These are phyloP conservation scores for Benitochromis conjunctus DNA, from an alignment of 2,113 vertebrate genomes.

Conservation along the genomic window DNA sequence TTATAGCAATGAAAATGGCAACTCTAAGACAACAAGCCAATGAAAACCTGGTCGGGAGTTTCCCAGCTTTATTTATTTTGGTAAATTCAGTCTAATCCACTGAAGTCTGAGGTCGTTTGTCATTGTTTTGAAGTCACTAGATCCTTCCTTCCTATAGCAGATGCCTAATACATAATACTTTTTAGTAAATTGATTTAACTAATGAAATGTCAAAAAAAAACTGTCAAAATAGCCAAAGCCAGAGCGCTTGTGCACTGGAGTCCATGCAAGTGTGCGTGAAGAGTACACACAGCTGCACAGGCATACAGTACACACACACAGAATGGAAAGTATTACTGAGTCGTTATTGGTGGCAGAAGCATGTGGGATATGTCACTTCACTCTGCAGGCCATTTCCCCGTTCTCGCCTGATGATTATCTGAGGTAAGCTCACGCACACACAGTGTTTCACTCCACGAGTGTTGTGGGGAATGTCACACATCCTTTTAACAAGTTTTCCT, in stretches of 20 bases:
- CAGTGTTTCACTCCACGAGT: background rate
- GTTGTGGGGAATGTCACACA: background rate
- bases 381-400: background rate
- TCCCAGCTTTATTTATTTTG: conserved; percentile 27
- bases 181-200: background rate
- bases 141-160: background rate
- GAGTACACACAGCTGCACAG: background rate
- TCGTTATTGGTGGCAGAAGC: conserved; percentile 2
- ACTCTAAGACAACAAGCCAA: background rate
- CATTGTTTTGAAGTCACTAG: background rate
- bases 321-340: conserved; percentile 12
- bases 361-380: conserved; percentile 19
- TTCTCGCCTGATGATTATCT: conserved; percentile 57
- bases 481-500: background rate
- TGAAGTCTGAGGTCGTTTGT: background rate
- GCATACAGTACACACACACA: background rate
- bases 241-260: background rate
- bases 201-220: background rate
- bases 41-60: conserved; percentile 37
- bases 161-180: background rate
- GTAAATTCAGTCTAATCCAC: conserved; percentile 23
- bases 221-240: background rate
- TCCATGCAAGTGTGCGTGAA: background rate
- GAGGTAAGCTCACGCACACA: conserved; percentile 25
- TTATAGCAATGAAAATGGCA: background rate